phyloP scores from a whole-genome alignment of 2,797 vertebrate species.

The Trematomus bernacchii region DNA sequence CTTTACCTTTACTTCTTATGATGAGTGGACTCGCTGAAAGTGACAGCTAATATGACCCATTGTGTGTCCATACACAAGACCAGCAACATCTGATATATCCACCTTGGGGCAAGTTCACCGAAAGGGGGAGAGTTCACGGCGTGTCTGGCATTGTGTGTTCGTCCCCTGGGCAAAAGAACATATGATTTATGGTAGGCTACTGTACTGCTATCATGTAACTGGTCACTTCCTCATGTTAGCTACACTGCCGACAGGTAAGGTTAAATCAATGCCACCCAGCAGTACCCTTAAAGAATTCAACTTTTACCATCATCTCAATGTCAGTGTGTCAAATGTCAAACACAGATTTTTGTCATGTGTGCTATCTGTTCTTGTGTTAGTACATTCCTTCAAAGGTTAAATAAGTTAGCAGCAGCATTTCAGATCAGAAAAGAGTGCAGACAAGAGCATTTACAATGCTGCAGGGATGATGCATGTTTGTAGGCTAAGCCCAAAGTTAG shows the following conservation, averaged over 20 bases:
- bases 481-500: no score
- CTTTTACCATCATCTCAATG: not conserved
- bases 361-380: not conserved
- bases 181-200: conserved; percentile 67
- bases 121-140: conserved; percentile 63
- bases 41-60: conserved; percentile 58
- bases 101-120: conserved; percentile 72
- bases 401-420: not conserved
- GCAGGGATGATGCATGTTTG: not conserved
- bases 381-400: not conserved
- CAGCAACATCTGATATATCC: conserved; percentile 77
- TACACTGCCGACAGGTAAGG: conserved; percentile 1
- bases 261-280: conserved; percentile 29
- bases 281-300: conserved; percentile 2
- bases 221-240: conserved; percentile 54
- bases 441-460: not conserved
- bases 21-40: conserved; percentile 61
- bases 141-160: conserved; percentile 64
- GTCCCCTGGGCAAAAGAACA: conserved; percentile 53
- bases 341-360: not conserved
- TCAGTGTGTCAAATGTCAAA: not conserved
- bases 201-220: conserved; percentile 54
- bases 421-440: no score
- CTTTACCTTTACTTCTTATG: conserved; percentile 73
- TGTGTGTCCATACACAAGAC: conserved; percentile 57